Conservation (phyloP, 2,113 vertebrate genomes). For the Triplophysa dalaica region DNA sequence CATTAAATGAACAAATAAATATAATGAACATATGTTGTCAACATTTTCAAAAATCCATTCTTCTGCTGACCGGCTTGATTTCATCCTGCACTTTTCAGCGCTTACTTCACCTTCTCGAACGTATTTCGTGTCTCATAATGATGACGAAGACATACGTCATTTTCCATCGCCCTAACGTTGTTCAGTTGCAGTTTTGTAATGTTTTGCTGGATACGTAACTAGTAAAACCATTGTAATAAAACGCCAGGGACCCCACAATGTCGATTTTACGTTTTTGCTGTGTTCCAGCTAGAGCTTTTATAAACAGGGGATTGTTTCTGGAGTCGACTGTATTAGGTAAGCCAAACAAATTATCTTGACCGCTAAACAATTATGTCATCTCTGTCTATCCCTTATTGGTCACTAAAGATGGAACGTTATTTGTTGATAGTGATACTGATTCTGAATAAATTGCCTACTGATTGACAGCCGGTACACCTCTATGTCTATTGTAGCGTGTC, state of each 20-base stretch:
- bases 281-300: conserved; percentile 21
- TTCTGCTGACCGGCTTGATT: neutral
- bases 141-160: conserved; percentile 53
- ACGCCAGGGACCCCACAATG: conserved; percentile 52
- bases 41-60: no score
- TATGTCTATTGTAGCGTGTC: conserved; percentile 50
- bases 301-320: conserved; percentile 8
- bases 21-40: no score
- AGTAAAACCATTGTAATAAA: neutral
- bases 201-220: neutral
- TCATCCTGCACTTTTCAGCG: neutral
- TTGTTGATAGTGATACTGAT: neutral
- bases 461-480: no score
- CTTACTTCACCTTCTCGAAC: neutral
- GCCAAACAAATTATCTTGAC: neutral
- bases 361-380: neutral
- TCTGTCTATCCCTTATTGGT: neutral
- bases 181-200: conserved; percentile 6
- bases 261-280: conserved; percentile 37
- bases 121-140: conserved; percentile 45
- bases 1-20: no score
- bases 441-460: no score
- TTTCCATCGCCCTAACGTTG: conserved; percentile 33
- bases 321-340: conserved; percentile 56
- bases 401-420: neutral